Evolutionary conservation across 2,888 invertebrate genomes (phyloP), one percentile per base, ranked within the genome.

Genomic region (Harpagoxenus sublaevis): DNA sequence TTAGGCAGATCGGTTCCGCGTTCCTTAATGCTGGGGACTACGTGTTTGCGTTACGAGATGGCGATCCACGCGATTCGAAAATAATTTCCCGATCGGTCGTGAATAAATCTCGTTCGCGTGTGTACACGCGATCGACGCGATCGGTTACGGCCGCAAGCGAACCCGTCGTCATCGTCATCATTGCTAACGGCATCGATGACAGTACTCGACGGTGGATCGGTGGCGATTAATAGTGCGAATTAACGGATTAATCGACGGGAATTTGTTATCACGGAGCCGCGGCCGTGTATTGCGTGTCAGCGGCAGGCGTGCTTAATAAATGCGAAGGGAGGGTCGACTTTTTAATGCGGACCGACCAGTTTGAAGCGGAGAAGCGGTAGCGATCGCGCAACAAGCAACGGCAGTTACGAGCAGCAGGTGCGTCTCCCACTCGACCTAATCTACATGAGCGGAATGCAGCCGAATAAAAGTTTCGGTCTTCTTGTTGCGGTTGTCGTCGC

Each of bases 401-500:
- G 73, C 68, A 83, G 70, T 70, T 35, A 84, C 83, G 82, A 79
- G 86, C 88, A 86, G 92, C 92, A 92, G 91, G 91, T 91, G 92
- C 88, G 84, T 77, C 68, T 63, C 53, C 18, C 28, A 28, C 31
- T 28, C 53, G 78, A 78, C 74, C 89, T 91, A 90, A 92, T 92
- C 92, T 92, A 88, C 92, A 92, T 92, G 90, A 90, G 71, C 88
- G 93, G 93, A 93, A 93, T 93, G 92, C 86, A 89, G 92, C 91
- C 92, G 91, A 93, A 93, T 92, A 93, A 91, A 92, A 71, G 71
- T 48, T 53, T 12, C 53, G 51, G 23, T 57, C 42, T 68, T 45
- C 10, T 77, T 28, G 66, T 66, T 48, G 66, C 31, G 35, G 23
- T 71, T 48, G 35, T 39, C 45, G 48, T 71, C 57, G 45, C 45